Base-by-base conservation (phyloP, 2,888 invertebrate genomes). In the Eledona agricola region DNA sequence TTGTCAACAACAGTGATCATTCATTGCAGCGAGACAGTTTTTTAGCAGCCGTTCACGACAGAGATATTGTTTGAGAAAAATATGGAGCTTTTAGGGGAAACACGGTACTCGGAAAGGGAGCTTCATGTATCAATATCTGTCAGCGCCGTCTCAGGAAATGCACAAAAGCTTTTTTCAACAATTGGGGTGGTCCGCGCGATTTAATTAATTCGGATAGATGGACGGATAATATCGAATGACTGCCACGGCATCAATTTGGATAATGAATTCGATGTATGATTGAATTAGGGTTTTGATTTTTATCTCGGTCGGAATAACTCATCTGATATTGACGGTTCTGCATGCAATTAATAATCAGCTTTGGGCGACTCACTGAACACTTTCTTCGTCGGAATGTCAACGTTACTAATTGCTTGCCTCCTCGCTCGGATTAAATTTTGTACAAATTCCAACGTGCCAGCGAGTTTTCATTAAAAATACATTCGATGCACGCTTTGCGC, bases 1-100 rank as follows among this genome's bases (percentile, higher is more conserved):
- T 70, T 71, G 72, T 71, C 72, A 70, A 61, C 66, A 59, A 59
- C 71, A 71, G 71, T 63, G 68, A 72, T 72, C 71, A 70, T 70
- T 71, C 68, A 70, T 71, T 67, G 66, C 61, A 52, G 57, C 54
- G 63, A 65, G 65, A 65, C 65, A 63, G 63, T 57, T 61, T 59
- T 56, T 59, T 49, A 55, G 53, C 59, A 59, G 56, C 60, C 56
- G 57, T 58, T 60, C 55, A 17, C 52, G 62, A 59, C 62, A 57
- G 56, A 59, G 59, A 57, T 54, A 60, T 58, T 56, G 57, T 62
- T 62, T 43, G 49, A 47, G 58, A 51, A 59, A 62, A 60, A 53
- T 62, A 62, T 62, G 59, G 60, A 23, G 51, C 57, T 57, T 53
- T 57, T 40, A 49, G 29, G 45, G 53, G 52, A 58, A 54, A 54